These are phyloP conservation scores for Drosophila subobscura DNA, from an alignment of 1,140 invertebrate species.

Conservation along the genomic window DNA sequence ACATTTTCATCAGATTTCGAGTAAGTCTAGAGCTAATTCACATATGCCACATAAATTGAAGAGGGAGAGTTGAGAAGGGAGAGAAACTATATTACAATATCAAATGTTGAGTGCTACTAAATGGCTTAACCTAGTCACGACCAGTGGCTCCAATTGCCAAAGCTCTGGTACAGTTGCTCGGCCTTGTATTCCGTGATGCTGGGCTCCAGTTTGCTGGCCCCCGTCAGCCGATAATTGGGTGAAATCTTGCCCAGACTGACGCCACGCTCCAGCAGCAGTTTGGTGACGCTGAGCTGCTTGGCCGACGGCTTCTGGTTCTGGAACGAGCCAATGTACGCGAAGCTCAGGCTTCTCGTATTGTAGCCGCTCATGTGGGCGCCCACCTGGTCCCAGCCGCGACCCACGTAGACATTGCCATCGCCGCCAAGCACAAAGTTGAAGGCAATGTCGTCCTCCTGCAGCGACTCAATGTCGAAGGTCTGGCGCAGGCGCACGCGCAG, in stretches of 20 bases:
- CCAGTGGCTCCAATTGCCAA: constrained; percentile 86
- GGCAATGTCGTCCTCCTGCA: constrained; percentile 85
- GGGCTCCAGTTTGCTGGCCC: constrained; percentile 86
- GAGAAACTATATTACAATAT: constrained; percentile 40
- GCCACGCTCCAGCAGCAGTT: constrained; percentile 85
- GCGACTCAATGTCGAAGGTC: constrained; percentile 89
- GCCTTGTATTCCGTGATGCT: constrained; percentile 88
- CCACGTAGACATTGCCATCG: constrained; percentile 87
- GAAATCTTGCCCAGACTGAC: constrained; percentile 85
- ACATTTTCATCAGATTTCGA: constrained; percentile 52
- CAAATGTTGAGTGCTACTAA: constrained; percentile 35
- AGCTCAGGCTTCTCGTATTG: constrained; percentile 86
- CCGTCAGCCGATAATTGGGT: constrained; percentile 86
- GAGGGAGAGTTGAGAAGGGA: constrained; percentile 2
- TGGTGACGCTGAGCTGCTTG: constrained; percentile 85
- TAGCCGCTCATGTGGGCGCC: constrained; percentile 86
- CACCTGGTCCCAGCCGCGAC: constrained; percentile 86
- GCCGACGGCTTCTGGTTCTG: constrained; percentile 83
- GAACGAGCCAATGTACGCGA: constrained; percentile 86
- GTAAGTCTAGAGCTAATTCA: constrained; percentile 52
- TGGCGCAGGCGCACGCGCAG: constrained; percentile 87
- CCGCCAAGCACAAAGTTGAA: constrained; percentile 88
- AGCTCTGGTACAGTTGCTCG: constrained; percentile 85
- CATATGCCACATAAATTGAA: constrained; percentile 67
- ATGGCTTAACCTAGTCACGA: constrained; percentile 83